Evolutionary conservation across 1,140 invertebrate species (phyloP), one percentile per base, ranked within the genome.

Genomic region (Papilio glaucus): DNA sequence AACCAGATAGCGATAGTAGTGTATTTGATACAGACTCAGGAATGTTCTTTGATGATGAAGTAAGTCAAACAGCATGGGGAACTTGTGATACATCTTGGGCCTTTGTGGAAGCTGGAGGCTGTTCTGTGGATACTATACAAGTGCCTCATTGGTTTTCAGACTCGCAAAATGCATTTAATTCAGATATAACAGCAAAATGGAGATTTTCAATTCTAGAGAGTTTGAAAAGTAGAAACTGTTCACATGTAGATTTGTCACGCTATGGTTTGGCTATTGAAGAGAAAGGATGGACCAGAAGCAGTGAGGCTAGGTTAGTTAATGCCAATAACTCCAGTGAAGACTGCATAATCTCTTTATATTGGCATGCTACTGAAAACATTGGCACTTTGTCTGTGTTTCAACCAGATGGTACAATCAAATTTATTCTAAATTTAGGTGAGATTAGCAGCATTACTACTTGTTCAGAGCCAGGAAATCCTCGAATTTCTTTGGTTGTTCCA

Each of bases 251-350:
- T 80, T 92, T 95, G 69, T 89, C 94, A 15, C 89, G 93, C 49
- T 97, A 95, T 89, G 95, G 96, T 85, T 94, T 95, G 82, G 97
- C 97, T 13, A 94, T 97, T 53, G 97, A 98, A 93, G 96, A 96
- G 80, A 96, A 96, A 24, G 97, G 96, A 0, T 98, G 97, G 96
- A 94, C 97, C 0, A 97, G 97, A 82, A 96, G 95, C 75, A 96
- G 96, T 24, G 95, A 97, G 83, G 96, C 96, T 5, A 95, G 96
- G 80, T 95, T 95, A 85, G 93, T 96, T 61, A 94, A 94, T 84
- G 90, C 93, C 29, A 94, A 92, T 77, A 93, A 91, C 42, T 91
- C 89, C 4, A 96, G 95, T 88, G 95, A 96, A 72, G 96, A 97
- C 79, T 97, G 96, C 85, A 93, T 96, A 72, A 89, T 98, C 45